Percentiles rank a stretch among this genome's conserved stretches.
phyloP scores from a whole-genome alignment of 2,797 vertebrate genomes.

The Antrozous pallidus region DNA sequence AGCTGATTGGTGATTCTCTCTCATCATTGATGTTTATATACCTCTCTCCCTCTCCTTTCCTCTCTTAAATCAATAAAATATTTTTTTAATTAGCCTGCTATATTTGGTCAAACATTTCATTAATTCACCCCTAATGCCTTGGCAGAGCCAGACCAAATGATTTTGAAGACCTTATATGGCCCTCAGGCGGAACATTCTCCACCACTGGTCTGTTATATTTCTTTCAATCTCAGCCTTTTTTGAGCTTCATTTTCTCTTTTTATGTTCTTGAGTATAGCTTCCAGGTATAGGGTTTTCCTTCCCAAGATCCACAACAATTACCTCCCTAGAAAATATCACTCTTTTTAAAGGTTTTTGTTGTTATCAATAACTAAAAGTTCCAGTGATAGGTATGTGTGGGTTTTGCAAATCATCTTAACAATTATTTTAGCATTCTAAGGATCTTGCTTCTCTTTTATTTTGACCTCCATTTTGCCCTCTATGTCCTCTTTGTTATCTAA shows the following conservation, averaged over 20 bases:
- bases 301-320: slow-evolving; percentile 74
- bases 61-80: too few relatives aligned
- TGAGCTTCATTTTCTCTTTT: not conserved
- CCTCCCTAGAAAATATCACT: slow-evolving; percentile 79
- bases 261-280: slow-evolving; percentile 30
- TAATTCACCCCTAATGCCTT: too few relatives aligned
- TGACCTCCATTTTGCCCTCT: not conserved
- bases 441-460: not conserved
- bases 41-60: too few relatives aligned
- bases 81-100: too few relatives aligned
- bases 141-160: too few relatives aligned
- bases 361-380: not conserved
- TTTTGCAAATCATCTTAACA: not conserved
- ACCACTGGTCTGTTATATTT: not conserved
- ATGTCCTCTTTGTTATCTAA: not conserved
- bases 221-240: not conserved
- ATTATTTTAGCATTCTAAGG: not conserved
- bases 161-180: too few relatives aligned
- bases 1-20: too few relatives aligned
- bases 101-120: too few relatives aligned
- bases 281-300: not conserved
- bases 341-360: slow-evolving; percentile 69
- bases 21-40: too few relatives aligned
- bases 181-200: too few relatives aligned
- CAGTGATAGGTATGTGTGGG: not conserved